Evolutionary conservation across 1,140 invertebrate genomes (phyloP).

Genomic region (Drosophila auraria): DNA sequence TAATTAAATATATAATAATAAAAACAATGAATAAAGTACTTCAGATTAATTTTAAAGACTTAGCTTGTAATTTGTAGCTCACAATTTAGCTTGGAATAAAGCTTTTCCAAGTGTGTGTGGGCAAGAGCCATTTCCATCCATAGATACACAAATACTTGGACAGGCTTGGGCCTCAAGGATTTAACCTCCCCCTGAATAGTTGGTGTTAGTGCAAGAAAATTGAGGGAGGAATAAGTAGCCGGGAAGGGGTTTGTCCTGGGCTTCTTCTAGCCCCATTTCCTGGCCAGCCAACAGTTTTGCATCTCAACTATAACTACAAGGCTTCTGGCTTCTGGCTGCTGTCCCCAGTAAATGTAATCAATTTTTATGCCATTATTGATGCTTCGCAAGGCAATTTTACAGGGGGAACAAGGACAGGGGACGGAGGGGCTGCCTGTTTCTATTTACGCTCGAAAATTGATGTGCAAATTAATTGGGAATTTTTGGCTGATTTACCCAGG

Average conservation of each 20-base stretch:
- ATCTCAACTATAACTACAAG: constrained; percentile 63
- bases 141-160: constrained; percentile 45
- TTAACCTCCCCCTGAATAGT: constrained; percentile 29
- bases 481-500: constrained; percentile 52
- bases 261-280: constrained; percentile 59
- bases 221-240: constrained; percentile 1
- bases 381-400: constrained; percentile 68
- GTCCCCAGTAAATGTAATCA: constrained; percentile 71
- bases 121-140: constrained; percentile 40
- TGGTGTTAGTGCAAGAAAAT: constrained; percentile 65
- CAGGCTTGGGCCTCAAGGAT: constrained; percentile 65
- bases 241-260: constrained; percentile 15
- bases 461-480: constrained; percentile 79
- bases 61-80: too few species aligned
- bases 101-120: constrained; percentile 12
- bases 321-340: constrained; percentile 30
- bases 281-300: constrained; percentile 50
- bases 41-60: too few species aligned
- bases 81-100: not conserved
- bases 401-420: not conserved
- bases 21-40: too few species aligned
- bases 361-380: constrained; percentile 82
- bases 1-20: too few species aligned
- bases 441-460: constrained; percentile 62
- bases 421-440: constrained; percentile 21